These are phyloP conservation scores for Ormyrus pomaceus DNA, from an alignment of 2,888 invertebrate genomes.

Conservation along the genomic window DNA sequence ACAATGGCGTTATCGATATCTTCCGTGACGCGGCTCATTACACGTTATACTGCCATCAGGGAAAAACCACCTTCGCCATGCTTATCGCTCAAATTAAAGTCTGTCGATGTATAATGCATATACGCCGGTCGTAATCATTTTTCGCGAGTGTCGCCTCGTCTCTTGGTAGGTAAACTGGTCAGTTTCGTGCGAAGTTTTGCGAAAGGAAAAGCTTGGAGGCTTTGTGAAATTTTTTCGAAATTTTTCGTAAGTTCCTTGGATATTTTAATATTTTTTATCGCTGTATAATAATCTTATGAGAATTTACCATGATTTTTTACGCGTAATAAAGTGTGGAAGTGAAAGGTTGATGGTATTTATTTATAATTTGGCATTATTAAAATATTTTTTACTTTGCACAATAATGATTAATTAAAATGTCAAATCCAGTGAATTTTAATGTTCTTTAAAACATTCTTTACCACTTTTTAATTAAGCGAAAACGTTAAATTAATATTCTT, in stretches of 20 bases:
- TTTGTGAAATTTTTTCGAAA: too few relatives aligned
- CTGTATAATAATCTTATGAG: too few relatives aligned
- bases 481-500: not conserved
- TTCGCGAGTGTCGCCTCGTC: not conserved
- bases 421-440: not conserved
- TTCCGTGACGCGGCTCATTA: conserved; percentile 19
- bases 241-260: too few relatives aligned
- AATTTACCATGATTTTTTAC: too few relatives aligned
- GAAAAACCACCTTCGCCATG: not conserved
- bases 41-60: not conserved
- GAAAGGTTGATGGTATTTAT: too few relatives aligned
- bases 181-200: too few relatives aligned
- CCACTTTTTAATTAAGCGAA: not conserved
- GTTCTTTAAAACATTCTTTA: not conserved
- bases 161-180: not conserved
- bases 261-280: too few relatives aligned
- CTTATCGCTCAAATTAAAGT: conserved; percentile 36
- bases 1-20: conserved; percentile 13
- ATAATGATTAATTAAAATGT: too few relatives aligned
- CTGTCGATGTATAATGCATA: not conserved
- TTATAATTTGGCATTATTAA: too few relatives aligned
- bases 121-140: not conserved
- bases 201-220: too few relatives aligned
- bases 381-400: too few relatives aligned
- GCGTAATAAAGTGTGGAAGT: too few relatives aligned